These are phyloP conservation scores for Lasioglossum morio DNA, from an alignment of 2,888 invertebrate species.

Conservation along the genomic window DNA sequence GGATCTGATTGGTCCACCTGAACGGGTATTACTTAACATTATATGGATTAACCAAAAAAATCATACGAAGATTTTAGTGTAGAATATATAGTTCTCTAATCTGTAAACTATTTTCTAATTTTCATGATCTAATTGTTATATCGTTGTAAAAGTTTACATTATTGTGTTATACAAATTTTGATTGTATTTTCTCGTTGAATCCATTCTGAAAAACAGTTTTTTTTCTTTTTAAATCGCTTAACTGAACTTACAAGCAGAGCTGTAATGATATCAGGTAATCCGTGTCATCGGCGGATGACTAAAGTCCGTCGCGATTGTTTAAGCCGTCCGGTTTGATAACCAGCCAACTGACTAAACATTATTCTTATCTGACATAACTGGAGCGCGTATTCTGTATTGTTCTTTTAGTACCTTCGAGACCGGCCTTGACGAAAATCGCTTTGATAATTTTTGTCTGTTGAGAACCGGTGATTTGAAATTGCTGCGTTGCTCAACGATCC, in stretches of 20 bases:
- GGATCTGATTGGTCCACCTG: not conserved
- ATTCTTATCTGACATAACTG: constrained; percentile 7
- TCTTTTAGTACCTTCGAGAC: not conserved
- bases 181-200: too few species aligned
- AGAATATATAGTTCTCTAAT: too few species aligned
- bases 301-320: not conserved
- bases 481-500: not conserved
- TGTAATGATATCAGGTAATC: not conserved
- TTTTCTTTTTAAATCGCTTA: not conserved
- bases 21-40: not conserved
- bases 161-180: too few species aligned
- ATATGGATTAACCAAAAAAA: not conserved
- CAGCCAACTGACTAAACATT: constrained; percentile 41
- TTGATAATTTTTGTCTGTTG: not conserved
- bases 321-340: constrained; percentile 20
- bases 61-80: not conserved
- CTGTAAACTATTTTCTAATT: too few species aligned
- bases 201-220: not conserved
- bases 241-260: not conserved
- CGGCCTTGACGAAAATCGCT: not conserved
- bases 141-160: too few species aligned
- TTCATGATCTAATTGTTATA: too few species aligned
- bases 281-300: not conserved
- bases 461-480: not conserved
- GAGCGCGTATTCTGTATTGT: not conserved